Percentiles rank a stretch among this genome's conserved stretches.
phyloP scores from a whole-genome alignment of 2,797 vertebrate genomes.

The Pseudopleuronectes americanus region DNA sequence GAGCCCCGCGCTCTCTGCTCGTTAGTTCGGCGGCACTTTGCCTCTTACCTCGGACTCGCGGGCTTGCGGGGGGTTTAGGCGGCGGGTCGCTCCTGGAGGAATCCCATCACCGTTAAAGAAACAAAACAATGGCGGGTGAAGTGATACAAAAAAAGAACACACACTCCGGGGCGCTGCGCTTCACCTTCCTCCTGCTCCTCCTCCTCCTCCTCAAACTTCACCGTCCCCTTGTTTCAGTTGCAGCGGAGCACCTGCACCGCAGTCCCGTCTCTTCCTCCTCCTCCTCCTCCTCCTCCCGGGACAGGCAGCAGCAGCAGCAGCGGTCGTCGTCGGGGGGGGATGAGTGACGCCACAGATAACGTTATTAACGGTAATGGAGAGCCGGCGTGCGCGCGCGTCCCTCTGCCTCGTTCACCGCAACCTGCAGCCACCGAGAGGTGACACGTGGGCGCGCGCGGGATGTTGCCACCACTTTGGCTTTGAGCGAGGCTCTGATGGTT shows the following conservation, averaged over 20 bases:
- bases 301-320: constrained; percentile 31
- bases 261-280: constrained; percentile 52
- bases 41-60: constrained; percentile 62
- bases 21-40: constrained; percentile 35
- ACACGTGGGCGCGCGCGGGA: not conserved
- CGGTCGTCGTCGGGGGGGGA: constrained; percentile 42
- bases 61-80: constrained; percentile 24
- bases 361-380: constrained; percentile 76
- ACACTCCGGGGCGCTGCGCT: constrained; percentile 25
- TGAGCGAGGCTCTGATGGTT: not conserved
- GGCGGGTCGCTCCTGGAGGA: constrained; percentile 63
- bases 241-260: constrained; percentile 73
- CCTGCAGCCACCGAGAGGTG: constrained; percentile 18
- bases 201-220: constrained; percentile 35
- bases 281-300: constrained; percentile 20
- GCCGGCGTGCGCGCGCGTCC: constrained; percentile 61
- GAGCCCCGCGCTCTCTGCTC: constrained; percentile 2
- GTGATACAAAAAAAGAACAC: not conserved
- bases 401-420: constrained; percentile 15
- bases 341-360: constrained; percentile 79
- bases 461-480: constrained; percentile 20
- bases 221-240: constrained; percentile 49
- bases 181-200: not conserved
- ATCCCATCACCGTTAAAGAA: constrained; percentile 47
- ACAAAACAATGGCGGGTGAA: constrained; percentile 7